phyloP scores from a whole-genome alignment of 1,140 invertebrate genomes.

The Drosophila mojavensis region DNA sequence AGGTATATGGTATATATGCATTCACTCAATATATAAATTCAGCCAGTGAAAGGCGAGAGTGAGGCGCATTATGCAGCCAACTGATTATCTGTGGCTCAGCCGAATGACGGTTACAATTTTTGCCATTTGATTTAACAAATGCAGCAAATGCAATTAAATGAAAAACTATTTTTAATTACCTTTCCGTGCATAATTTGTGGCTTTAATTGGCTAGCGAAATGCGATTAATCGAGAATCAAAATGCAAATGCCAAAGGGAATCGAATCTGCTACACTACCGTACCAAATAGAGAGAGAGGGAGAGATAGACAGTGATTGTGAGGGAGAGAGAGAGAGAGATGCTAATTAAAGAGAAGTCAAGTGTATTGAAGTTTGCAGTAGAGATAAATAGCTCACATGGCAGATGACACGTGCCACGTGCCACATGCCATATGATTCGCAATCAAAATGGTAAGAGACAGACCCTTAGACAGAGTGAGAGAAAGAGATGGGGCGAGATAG shows the following conservation, averaged over 20 bases:
- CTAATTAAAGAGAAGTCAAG: background rate
- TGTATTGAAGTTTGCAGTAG: background rate
- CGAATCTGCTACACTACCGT: background rate
- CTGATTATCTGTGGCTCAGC: slow-evolving; percentile 43
- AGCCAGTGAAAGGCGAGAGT: background rate
- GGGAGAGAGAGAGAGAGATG: background rate
- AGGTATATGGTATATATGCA: too few relatives aligned
- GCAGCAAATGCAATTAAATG: slow-evolving; percentile 60
- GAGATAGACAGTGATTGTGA: background rate
- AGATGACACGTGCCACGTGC: background rate
- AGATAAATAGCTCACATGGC: background rate
- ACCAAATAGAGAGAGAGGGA: background rate
- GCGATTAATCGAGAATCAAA: slow-evolving; percentile 66
- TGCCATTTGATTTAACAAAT: slow-evolving; percentile 64
- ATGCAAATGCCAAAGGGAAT: slow-evolving; percentile 37
- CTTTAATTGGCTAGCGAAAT: slow-evolving; percentile 65
- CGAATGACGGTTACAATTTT: slow-evolving; percentile 25
- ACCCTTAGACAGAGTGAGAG: too few relatives aligned
- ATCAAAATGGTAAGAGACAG: too few relatives aligned
- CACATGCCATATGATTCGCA: background rate
- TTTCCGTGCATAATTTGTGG: slow-evolving; percentile 67
- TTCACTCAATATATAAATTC: background rate
- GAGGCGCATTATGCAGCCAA: slow-evolving; percentile 46
- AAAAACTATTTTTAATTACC: slow-evolving; percentile 59
- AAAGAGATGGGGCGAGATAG: too few relatives aligned